A percentile compares a stretch with the other conserved stretches of the same genome.
Evolutionary conservation across 1,140 invertebrate genomes (phyloP).

Genomic region (Riptortus pedestris): DNA sequence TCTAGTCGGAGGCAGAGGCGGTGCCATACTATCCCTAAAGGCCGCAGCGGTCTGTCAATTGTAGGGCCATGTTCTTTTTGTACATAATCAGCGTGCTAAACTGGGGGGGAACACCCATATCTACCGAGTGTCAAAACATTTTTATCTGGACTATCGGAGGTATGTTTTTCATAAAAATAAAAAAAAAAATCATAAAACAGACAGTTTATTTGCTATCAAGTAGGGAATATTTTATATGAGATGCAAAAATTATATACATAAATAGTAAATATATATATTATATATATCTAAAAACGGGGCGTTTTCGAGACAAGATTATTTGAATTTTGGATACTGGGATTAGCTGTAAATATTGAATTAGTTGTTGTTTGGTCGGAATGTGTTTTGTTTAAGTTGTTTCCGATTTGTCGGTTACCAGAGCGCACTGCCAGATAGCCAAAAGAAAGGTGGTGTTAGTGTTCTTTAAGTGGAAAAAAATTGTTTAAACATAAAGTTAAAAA

Average conservation of each 20-base stretch:
- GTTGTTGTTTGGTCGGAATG: background rate
- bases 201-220: conserved; percentile 6
- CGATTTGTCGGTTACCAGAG: background rate
- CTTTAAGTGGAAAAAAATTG: conserved; percentile 9
- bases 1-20: background rate
- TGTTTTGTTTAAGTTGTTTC: conserved; percentile 8
- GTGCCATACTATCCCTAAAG: background rate
- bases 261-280: background rate
- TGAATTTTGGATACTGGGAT: background rate
- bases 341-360: conserved; percentile 1
- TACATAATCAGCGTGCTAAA: conserved; percentile 17
- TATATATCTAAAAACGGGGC: conserved; percentile 4
- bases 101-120: background rate
- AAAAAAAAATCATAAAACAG: background rate
- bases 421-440: background rate
- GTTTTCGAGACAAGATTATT: conserved; percentile 1
- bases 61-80: conserved; percentile 13
- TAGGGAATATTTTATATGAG: conserved; percentile 8
- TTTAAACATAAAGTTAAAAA: conserved; percentile 18
- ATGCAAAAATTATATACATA: background rate
- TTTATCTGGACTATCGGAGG: background rate
- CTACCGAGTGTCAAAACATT: background rate
- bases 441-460: conserved; percentile 1
- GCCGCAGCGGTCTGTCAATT: conserved; percentile 12
- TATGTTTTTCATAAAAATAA: conserved; percentile 10